Percentiles rank a stretch among this genome's conserved stretches.
phyloP scores from a whole-genome alignment of 2,113 vertebrate species.

The Zootoca vivipara region DNA sequence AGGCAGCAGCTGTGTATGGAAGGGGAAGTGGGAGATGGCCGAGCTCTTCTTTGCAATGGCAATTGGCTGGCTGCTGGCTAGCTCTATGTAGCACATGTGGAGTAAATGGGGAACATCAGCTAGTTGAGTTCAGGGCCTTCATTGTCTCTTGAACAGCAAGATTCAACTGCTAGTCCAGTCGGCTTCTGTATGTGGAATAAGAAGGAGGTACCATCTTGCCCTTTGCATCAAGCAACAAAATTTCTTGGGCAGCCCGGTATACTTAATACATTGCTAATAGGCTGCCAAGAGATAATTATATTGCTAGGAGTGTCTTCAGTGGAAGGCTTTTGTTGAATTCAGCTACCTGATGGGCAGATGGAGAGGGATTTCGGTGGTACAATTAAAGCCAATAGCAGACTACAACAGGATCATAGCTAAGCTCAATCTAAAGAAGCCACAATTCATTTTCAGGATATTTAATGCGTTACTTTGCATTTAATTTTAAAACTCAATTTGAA shows the following conservation, averaged over 20 bases:
- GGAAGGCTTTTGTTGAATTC: neutral
- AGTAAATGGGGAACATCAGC: no score
- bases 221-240: no score
- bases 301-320: neutral
- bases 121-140: no score
- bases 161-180: no score
- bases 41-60: no score
- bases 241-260: neutral
- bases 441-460: constrained; percentile 5
- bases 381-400: constrained; percentile 7
- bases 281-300: neutral
- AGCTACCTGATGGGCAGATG: neutral
- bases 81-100: no score
- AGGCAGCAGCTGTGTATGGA: no score
- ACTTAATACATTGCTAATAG: neutral
- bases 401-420: neutral
- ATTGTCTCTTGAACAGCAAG: no score
- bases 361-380: neutral
- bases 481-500: constrained; percentile 10
- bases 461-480: neutral
- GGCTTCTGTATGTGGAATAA: no score
- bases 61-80: no score
- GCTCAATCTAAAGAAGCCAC: neutral
- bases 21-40: no score
- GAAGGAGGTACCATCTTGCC: no score